phyloP scores from a whole-genome alignment of 2,888 invertebrate species.

The Stratiomys singularior region DNA sequence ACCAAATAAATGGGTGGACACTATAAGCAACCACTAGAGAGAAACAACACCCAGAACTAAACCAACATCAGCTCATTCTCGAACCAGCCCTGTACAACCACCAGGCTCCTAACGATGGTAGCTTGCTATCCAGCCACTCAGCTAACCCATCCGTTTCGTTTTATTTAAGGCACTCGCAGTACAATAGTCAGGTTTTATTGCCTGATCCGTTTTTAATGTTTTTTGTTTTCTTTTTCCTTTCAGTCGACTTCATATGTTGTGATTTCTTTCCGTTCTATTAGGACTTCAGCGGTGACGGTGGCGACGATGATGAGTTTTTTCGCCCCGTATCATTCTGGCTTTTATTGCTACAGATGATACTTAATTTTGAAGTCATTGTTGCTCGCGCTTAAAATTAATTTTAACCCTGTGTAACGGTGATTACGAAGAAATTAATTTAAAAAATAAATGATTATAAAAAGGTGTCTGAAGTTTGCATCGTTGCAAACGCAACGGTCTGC shows the following conservation, averaged over 20 bases:
- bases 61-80: not conserved
- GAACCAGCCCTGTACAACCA: not conserved
- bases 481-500: too few relatives aligned
- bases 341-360: too few relatives aligned
- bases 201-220: not conserved
- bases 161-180: not conserved
- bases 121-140: not conserved
- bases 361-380: too few relatives aligned
- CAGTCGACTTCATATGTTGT: not conserved
- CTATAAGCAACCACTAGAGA: not conserved
- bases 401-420: too few relatives aligned
- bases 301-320: conserved; percentile 3
- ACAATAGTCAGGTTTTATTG: not conserved
- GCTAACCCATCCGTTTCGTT: conserved; percentile 23
- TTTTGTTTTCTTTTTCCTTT: not conserved
- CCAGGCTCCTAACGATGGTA: too few relatives aligned
- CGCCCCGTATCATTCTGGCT: not conserved
- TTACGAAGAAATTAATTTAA: too few relatives aligned
- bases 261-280: conserved; percentile 6
- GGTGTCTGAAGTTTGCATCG: too few relatives aligned
- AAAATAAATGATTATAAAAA: too few relatives aligned
- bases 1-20: conserved; percentile 22
- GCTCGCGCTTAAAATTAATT: too few relatives aligned
- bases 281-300: not conserved
- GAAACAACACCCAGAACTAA: not conserved